Evolutionary conservation across 2,888 invertebrate species (phyloP), one percentile per base, ranked within the genome.

Genomic region (Erebia palarica): DNA sequence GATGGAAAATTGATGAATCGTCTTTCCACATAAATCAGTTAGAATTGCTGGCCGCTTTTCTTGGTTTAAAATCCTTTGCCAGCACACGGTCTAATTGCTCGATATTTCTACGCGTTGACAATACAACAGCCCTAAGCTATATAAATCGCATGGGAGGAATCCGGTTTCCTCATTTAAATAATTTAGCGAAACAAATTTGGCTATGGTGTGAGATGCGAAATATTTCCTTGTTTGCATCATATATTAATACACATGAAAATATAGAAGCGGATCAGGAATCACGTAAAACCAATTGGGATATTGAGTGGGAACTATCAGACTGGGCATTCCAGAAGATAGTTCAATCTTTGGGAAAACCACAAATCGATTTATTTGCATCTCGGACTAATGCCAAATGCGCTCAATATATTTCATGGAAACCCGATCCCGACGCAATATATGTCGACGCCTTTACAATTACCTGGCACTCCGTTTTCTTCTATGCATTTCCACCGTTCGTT

Each of bases 191-290:
- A 51, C 14, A 51, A 51, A 51, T n/a, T n/a, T 51, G 51, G 51
- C n/a, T n/a, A 51, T 51, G 14, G 63, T 13, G 58, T 53, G 9
- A 75, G 78, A 51, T 78, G 78, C 77, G 73, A 44, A 73, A 72
- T 0, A 64, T 78, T 8, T 64, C 65, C 27, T 58, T 79, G 11
- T 75, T 74, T 67, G 78, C 76, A 1, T 73, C 74, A 1, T 78
- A n/a, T n/a, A 77, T 78, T 16, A 65, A 71, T 18, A 74, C 76
- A 3, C 49, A 42, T 3, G 70, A 74, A 11, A 79, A 78, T 66
- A 21, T 36, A 9, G 72, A 73, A 18, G 77, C 78, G 16, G 78
- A 78, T 57, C 27, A 27, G 9, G 77, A 76, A 59, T 78, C 77
- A 1, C 49, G 76, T 3, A 70, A 73, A 11, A 53, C 63, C 7